A percentile compares a stretch with the other conserved stretches of the same genome.
Evolutionary conservation across 2,797 vertebrate genomes (phyloP).

Genomic region (Argentina silus): DNA sequence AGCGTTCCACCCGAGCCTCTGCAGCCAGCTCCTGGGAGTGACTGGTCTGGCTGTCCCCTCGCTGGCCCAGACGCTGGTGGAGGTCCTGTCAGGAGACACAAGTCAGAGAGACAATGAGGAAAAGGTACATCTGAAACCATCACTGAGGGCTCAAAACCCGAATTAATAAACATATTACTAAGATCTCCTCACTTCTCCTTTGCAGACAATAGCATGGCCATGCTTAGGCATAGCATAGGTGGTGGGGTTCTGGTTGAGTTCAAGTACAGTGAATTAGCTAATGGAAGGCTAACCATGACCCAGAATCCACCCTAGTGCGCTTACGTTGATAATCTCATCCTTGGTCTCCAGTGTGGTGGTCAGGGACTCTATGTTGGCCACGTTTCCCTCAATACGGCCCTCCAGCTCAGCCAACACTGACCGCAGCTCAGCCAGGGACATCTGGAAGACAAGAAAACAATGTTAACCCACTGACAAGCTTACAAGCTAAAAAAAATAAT

Average conservation of each 20-base stretch:
- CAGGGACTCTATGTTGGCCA: slow-evolving; percentile 73
- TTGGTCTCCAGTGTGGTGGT: slow-evolving; percentile 76
- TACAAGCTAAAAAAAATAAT: neutral
- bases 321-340: slow-evolving; percentile 80
- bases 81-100: slow-evolving; percentile 66
- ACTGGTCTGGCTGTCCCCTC: slow-evolving; percentile 46
- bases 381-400: slow-evolving; percentile 67
- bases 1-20: slow-evolving; percentile 58
- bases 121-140: neutral
- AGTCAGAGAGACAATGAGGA: neutral
- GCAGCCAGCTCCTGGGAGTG: slow-evolving; percentile 52
- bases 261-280: neutral
- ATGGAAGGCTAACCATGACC: neutral
- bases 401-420: slow-evolving; percentile 72
- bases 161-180: neutral
- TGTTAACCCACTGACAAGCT: neutral
- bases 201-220: neutral
- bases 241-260: neutral
- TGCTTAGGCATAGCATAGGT: neutral
- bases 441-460: slow-evolving; percentile 46
- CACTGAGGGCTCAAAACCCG: neutral
- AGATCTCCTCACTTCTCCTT: neutral
- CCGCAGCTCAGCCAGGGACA: slow-evolving; percentile 74
- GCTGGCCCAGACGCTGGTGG: slow-evolving; percentile 66
- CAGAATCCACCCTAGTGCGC: slow-evolving; percentile 2